These are phyloP conservation scores for Turdus rufiventris DNA, from an alignment of 2,113 vertebrate genomes.

Conservation along the genomic window DNA sequence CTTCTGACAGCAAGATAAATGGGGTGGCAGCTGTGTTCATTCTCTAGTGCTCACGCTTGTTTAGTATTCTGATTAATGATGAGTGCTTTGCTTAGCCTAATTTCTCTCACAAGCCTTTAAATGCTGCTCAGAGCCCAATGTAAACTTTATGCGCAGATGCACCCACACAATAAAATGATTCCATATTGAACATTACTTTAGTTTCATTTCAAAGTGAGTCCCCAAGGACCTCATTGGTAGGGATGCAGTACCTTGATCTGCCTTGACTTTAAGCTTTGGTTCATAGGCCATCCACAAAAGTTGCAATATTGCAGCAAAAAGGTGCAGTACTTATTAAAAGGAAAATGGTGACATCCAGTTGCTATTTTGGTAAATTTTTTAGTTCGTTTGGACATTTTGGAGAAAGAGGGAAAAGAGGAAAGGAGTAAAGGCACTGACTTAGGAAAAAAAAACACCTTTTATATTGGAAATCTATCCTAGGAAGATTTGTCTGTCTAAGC, in stretches of 20 bases:
- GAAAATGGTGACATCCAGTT: neutral
- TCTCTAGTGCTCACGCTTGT: conserved; percentile 22
- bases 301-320: neutral
- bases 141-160: conserved; percentile 37
- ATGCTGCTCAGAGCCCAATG: neutral
- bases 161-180: conserved; percentile 27
- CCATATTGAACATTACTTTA: conserved; percentile 39
- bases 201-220: conserved; percentile 12
- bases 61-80: conserved; percentile 56
- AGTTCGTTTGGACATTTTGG: neutral
- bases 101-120: conserved; percentile 46
- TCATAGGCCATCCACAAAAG: neutral
- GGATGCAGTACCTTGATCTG: neutral
- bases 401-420: neutral
- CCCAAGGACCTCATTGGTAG: neutral
- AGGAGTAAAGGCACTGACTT: neutral
- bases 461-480: neutral
- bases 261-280: neutral
- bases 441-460: neutral
- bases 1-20: conserved; percentile 62
- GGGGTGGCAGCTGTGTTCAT: conserved; percentile 60
- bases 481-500: neutral
- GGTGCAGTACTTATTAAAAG: neutral
- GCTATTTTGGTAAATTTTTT: neutral
- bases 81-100: conserved; percentile 41